phyloP scores from a whole-genome alignment of 2,113 vertebrate species.

The Todiramphus saurophagus region DNA sequence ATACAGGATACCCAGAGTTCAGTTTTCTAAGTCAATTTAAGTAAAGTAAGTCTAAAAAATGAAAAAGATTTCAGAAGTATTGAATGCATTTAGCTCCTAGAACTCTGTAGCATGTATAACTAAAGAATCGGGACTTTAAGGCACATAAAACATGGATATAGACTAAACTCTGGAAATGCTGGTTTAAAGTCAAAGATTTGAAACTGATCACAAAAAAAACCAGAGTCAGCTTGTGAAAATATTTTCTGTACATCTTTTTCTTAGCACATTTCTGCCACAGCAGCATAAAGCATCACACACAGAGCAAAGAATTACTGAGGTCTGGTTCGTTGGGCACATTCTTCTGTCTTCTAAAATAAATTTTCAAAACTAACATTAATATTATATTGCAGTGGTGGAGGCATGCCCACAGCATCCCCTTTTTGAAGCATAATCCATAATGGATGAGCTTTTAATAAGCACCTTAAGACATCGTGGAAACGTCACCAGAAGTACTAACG shows the following conservation, averaged over 20 bases:
- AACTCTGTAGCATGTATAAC: background rate
- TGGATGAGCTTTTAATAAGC: background rate
- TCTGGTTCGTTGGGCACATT: background rate
- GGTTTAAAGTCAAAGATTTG: slow-evolving; percentile 1
- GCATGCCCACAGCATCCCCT: background rate
- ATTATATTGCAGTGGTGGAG: background rate
- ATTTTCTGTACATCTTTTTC: slow-evolving; percentile 16
- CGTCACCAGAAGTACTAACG: background rate
- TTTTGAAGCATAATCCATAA: background rate
- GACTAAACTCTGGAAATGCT: slow-evolving; percentile 27
- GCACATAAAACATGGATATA: background rate
- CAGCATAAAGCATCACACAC: background rate
- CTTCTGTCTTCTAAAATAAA: background rate
- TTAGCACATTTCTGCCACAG: background rate
- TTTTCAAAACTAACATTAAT: background rate
- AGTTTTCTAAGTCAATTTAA: background rate
- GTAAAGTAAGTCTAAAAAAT: background rate
- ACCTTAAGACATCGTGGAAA: background rate
- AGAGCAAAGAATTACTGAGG: background rate
- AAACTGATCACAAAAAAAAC: background rate
- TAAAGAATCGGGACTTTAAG: background rate
- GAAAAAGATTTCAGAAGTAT: background rate
- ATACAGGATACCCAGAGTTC: background rate
- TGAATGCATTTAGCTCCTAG: background rate
- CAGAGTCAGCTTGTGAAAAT: slow-evolving; percentile 3